Evolutionary conservation across 2,797 vertebrate genomes (phyloP), one percentile per base, ranked within the genome.

Genomic region (Paedocypris micromegethes): DNA sequence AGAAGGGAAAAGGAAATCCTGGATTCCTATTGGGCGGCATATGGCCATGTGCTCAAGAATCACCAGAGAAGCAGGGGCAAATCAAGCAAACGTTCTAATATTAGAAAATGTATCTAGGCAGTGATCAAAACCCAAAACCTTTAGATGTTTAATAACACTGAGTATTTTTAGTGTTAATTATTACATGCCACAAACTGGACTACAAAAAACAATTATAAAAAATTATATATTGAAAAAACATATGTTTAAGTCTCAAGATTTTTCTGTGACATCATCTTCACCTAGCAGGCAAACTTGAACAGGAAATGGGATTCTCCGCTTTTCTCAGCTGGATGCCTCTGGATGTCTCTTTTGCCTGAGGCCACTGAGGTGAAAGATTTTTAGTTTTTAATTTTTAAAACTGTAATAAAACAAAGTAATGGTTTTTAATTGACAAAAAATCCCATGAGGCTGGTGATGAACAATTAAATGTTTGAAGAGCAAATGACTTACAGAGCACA

Each of bases 81-180:
- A 90, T 90, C 87, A 89, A 90, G 86, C 83, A 88, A 90, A 88
- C 40, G 86, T 90, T 88, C 89, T 90, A 90, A 90, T 89, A 90
- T 90, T 90, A 90, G 88, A 90, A 90, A 90, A 90, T 86, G 88
- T 90, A 87, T 88, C 89, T 81, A 88, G 89, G 88, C 89, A 90
- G 87, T 79, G 81, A 86, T 87, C 82, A 86, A 86, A 23, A 85
- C 77, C 58, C 76, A 77, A 75, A 83, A 86, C 74, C 80, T 70
- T 84, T 82, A 79, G 83, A 80, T 59, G 75, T 75, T 78, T 73
- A 67, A 57, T 37, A 5, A 5, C 45, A 45, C 5, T 45, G 8
- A 9, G 51, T 62, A 44, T 50, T 60, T 58, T 44, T 42, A 9
- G 9, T 48, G 3, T 6, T 44, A 3, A 7, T 45, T 2, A 7